Evolutionary conservation across 2,113 vertebrate genomes (phyloP), one percentile per base, ranked within the genome.

Genomic region (Callithrix jacchus): DNA sequence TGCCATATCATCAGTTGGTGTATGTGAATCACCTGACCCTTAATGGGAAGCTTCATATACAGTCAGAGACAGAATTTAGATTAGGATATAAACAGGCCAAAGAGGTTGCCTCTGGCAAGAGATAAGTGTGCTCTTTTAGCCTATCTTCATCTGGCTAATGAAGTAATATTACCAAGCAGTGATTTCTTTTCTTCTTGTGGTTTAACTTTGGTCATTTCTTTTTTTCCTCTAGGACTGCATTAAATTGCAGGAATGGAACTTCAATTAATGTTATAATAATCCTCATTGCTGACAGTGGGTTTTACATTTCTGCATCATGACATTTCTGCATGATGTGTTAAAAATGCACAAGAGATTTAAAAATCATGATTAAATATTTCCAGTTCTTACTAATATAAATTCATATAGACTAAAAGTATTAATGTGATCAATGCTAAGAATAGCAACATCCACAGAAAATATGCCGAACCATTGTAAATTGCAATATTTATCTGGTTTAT

Each of bases 311-410:
- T n/a, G n/a, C n/a, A 37, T 68, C 12, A 27, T 93, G 17, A 97
- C 96, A 93, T 97, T 97, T 98, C 93, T 98, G 96, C 97, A 97
- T 97, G 97, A 94, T 91, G 93, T 27, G 97, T 95, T 95, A 97
- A 95, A 98, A 95, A 92, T 3, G 3, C 93, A 95, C 79, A 95
- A 80, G 96, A 18, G 16, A 96, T 96, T 92, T 86, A 4, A 94
- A 98, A 98, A 64, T 85, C 23, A 58, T 79, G 73, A 93, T 83
- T 88, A 93, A 97, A 92, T 96, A 88, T 95, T 97, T 98, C 94
- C 91, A 90, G 0, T 96, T 95, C 93, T 98, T 97, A 96, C 94
- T 95, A 97, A 97, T 7, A 71, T 93, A 95, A 89, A 97, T 96
- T 97, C 89, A 92, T 18, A 45, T 35, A 16, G 93, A 89, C 1